These are phyloP conservation scores for Cecropterus lyciades DNA, from an alignment of 1,140 invertebrate species.

Conservation along the genomic window DNA sequence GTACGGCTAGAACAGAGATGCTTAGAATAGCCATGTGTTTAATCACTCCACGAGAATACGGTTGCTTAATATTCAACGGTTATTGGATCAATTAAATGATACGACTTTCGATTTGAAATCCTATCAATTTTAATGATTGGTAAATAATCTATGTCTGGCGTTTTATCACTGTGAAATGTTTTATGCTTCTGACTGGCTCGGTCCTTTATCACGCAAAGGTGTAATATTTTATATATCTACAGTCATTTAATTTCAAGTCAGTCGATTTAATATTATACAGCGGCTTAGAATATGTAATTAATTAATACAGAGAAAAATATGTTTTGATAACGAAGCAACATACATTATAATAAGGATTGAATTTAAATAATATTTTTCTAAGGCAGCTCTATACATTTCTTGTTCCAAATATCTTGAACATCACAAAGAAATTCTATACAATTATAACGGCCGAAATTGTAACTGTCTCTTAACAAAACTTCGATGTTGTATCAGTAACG, in stretches of 20 bases:
- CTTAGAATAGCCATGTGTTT: slow-evolving; percentile 42
- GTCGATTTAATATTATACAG: background rate
- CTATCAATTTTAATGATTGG: slow-evolving; percentile 35
- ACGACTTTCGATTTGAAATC: slow-evolving; percentile 31
- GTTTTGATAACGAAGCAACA: background rate
- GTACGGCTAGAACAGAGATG: slow-evolving; percentile 53
- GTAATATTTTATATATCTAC: slow-evolving; percentile 5
- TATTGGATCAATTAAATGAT: slow-evolving; percentile 36
- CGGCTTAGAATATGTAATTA: background rate
- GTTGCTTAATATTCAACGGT: slow-evolving; percentile 34
- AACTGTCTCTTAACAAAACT: slow-evolving; percentile 80
- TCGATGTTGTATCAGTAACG: slow-evolving; percentile 60
- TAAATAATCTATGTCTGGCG: slow-evolving; percentile 29
- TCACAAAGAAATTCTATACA: slow-evolving; percentile 82
- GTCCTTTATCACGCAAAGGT: slow-evolving; percentile 10
- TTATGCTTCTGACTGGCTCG: slow-evolving; percentile 23
- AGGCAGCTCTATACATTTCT: slow-evolving; percentile 49
- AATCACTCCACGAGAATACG: slow-evolving; percentile 24
- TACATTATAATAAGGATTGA: background rate
- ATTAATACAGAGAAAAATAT: background rate
- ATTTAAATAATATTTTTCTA: background rate
- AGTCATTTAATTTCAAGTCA: slow-evolving; percentile 5
- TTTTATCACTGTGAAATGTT: slow-evolving; percentile 29
- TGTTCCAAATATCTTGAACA: slow-evolving; percentile 55
- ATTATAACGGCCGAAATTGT: slow-evolving; percentile 83